These are phyloP conservation scores for Psococerastis gibbosa DNA, from an alignment of 2,888 invertebrate genomes.

Conservation along the genomic window DNA sequence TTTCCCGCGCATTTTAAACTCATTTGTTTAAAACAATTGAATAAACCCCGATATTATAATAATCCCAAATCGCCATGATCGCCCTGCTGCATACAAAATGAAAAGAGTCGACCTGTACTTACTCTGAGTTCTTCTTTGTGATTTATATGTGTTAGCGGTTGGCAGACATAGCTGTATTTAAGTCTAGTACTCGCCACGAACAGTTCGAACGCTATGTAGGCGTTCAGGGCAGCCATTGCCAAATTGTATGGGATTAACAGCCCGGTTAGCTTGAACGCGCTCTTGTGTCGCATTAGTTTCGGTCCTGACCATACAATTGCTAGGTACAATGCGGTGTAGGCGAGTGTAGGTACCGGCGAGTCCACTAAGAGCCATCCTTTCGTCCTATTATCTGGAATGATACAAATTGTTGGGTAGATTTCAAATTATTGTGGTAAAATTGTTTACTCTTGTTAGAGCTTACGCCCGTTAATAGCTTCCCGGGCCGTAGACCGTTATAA, in stretches of 20 bases:
- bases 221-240: constrained; percentile 61
- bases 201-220: constrained; percentile 62
- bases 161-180: constrained; percentile 70
- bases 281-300: constrained; percentile 54
- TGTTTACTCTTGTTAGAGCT: too few relatives aligned
- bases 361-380: constrained; percentile 72
- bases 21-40: too few relatives aligned
- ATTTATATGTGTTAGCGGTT: constrained; percentile 58
- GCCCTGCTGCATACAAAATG: too few relatives aligned
- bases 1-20: too few relatives aligned
- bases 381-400: constrained; percentile 51
- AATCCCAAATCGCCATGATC: too few relatives aligned
- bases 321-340: constrained; percentile 51
- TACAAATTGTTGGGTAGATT: too few relatives aligned
- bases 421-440: too few relatives aligned
- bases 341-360: constrained; percentile 53
- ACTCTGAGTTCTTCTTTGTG: constrained; percentile 70
- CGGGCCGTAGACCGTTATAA: too few relatives aligned
- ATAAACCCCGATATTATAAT: too few relatives aligned
- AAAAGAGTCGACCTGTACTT: too few relatives aligned
- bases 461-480: too few relatives aligned
- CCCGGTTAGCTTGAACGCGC: constrained; percentile 55
- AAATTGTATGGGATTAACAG: constrained; percentile 70
- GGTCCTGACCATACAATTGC: constrained; percentile 65
- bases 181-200: constrained; percentile 51